Conservation (phyloP, 2,888 invertebrate species). For the Smittia aterrima region DNA sequence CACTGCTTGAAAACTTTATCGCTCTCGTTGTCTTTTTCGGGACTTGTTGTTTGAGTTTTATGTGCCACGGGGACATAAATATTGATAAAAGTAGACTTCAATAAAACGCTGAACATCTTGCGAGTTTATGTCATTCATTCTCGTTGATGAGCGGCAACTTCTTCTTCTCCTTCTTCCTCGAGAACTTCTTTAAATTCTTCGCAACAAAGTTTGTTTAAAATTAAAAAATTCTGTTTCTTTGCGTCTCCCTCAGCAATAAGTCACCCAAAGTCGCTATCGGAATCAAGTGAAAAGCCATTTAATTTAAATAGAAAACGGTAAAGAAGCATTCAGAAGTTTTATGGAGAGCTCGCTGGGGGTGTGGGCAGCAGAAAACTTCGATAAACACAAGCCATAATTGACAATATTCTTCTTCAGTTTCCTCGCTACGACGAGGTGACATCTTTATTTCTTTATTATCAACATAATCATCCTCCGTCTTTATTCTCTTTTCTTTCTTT, state of each 20-base stretch:
- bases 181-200: too few relatives aligned
- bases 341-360: not conserved
- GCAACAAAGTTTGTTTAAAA: too few relatives aligned
- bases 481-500: not conserved
- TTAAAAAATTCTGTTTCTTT: not conserved
- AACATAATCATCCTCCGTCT: not conserved
- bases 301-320: constrained; percentile 2
- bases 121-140: not conserved
- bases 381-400: constrained; percentile 27
- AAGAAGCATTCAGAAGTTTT: not conserved
- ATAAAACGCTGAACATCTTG: not conserved
- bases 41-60: constrained; percentile 2
- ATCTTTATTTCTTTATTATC: constrained; percentile 39
- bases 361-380: constrained; percentile 31
- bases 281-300: not conserved
- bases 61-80: not conserved
- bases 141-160: not conserved
- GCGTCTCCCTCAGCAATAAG: not conserved
- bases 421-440: constrained; percentile 30
- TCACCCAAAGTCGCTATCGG: too few relatives aligned
- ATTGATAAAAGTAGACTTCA: constrained; percentile 21
- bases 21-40: not conserved
- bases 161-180: too few relatives aligned
- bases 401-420: constrained; percentile 12
- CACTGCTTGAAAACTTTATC: constrained; percentile 27